Evolutionary conservation across 1,140 invertebrate genomes (phyloP).

Genomic region (Caenorhabditis tropicalis): DNA sequence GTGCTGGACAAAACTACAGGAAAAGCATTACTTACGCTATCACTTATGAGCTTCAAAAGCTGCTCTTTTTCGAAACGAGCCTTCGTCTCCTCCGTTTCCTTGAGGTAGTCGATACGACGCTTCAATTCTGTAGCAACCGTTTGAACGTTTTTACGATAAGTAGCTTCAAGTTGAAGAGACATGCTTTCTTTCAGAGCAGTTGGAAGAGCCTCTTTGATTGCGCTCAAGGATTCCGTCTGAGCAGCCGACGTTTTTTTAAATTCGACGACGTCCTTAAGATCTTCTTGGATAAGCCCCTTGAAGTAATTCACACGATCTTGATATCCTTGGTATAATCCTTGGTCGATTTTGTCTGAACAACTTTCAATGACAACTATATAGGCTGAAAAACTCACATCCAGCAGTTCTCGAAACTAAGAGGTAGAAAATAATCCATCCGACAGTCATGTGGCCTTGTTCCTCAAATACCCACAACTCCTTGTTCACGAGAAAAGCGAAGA

Average conservation of each 20-base stretch:
- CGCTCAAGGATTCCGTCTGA: slow-evolving; percentile 65
- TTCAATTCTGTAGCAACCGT: slow-evolving; percentile 65
- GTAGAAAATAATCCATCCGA: slow-evolving; percentile 66
- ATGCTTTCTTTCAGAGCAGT: slow-evolving; percentile 65
- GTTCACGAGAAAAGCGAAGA: slow-evolving; percentile 67
- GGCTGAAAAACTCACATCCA: slow-evolving; percentile 58
- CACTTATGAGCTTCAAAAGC: slow-evolving; percentile 64
- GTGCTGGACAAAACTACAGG: no score
- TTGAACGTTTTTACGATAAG: slow-evolving; percentile 69
- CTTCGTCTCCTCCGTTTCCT: slow-evolving; percentile 71
- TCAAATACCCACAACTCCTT: slow-evolving; percentile 71
- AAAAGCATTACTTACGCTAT: no score
- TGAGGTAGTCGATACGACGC: slow-evolving; percentile 67
- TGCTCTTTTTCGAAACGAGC: slow-evolving; percentile 67
- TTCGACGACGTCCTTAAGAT: slow-evolving; percentile 70
- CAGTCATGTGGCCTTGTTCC: slow-evolving; percentile 66
- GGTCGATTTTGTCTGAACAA: slow-evolving; percentile 64
- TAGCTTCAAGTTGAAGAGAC: slow-evolving; percentile 63
- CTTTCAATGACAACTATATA: not conserved
- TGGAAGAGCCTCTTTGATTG: slow-evolving; percentile 67
- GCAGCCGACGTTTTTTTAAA: slow-evolving; percentile 70
- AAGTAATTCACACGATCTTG: slow-evolving; percentile 59
- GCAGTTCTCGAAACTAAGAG: slow-evolving; percentile 59
- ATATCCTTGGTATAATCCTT: slow-evolving; percentile 55
- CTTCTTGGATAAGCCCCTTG: slow-evolving; percentile 68